Evolutionary conservation across 1,140 invertebrate genomes (phyloP).

Genomic region (Caerostris extrusa): DNA sequence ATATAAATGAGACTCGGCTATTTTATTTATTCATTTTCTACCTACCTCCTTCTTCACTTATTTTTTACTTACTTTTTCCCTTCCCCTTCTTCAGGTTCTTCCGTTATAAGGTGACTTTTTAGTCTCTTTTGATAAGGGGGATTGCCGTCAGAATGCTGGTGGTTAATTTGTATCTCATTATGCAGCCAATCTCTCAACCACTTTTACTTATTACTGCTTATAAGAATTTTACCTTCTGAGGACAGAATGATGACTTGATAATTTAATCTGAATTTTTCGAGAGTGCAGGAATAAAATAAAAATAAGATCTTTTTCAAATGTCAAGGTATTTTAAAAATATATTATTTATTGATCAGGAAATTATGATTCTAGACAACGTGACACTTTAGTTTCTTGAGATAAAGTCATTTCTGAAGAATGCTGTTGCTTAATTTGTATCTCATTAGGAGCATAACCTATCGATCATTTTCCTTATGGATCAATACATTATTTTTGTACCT

Average conservation of each 20-base stretch:
- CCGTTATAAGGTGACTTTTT: conserved; percentile 8
- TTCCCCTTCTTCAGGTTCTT: background rate
- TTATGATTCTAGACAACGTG: too few relatives aligned
- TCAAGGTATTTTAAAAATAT: too few relatives aligned
- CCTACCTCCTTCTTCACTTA: background rate
- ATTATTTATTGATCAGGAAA: too few relatives aligned
- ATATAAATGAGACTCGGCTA: conserved; percentile 46
- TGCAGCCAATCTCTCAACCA: background rate
- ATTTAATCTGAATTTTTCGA: background rate
- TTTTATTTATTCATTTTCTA: conserved; percentile 65
- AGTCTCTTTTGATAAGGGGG: background rate
- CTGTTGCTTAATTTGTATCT: too few relatives aligned
- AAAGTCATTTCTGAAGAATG: too few relatives aligned
- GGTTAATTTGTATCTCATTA: conserved; percentile 37
- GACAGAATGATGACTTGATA: background rate
- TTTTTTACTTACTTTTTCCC: background rate
- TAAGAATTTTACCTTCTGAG: background rate
- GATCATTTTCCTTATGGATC: too few relatives aligned
- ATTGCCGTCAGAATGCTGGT: background rate
- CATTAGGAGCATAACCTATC: too few relatives aligned
- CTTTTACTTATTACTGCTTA: background rate
- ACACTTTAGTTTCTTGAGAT: too few relatives aligned
- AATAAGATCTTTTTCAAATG: too few relatives aligned
- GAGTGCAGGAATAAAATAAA: too few relatives aligned
- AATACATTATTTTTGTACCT: too few relatives aligned